Percentiles rank a stretch among this genome's conserved stretches.
phyloP scores from a whole-genome alignment of 2,888 invertebrate species.

The Hypomecis atomaria region DNA sequence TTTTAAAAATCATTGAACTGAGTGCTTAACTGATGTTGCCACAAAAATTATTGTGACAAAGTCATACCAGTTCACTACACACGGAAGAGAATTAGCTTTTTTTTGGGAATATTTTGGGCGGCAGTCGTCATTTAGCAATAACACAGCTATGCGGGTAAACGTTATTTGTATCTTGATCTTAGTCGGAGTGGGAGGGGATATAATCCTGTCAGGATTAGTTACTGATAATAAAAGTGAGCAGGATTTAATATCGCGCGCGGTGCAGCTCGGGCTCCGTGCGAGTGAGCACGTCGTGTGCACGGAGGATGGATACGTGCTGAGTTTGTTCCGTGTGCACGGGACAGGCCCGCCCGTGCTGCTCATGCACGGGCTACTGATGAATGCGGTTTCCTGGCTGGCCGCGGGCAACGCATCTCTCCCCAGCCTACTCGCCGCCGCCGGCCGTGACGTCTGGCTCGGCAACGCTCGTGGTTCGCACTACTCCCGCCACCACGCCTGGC shows the following conservation, averaged over 20 bases:
- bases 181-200: too few species aligned
- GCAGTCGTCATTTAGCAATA: too few species aligned
- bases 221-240: too few species aligned
- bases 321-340: conserved; percentile 56
- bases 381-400: conserved; percentile 64
- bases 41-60: too few species aligned
- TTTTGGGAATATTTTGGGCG: too few species aligned
- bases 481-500: conserved; percentile 73
- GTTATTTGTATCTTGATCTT: too few species aligned
- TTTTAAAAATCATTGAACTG: too few species aligned
- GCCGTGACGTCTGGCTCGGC: conserved; percentile 47
- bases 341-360: conserved; percentile 60
- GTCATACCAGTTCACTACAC: too few species aligned
- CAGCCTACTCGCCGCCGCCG: conserved; percentile 48
- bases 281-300: conserved; percentile 62
- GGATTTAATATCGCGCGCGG: conserved; percentile 6
- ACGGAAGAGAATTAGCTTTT: too few species aligned
- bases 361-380: conserved; percentile 68
- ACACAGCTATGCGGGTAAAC: too few species aligned
- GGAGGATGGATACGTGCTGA: conserved; percentile 66
- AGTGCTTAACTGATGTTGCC: too few species aligned
- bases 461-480: conserved; percentile 57
- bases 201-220: too few species aligned
- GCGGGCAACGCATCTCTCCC: conserved; percentile 56
- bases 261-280: conserved; percentile 54